Conservation (phyloP, 2,113 vertebrate genomes). For the Heterotilapia buettikoferi region DNA sequence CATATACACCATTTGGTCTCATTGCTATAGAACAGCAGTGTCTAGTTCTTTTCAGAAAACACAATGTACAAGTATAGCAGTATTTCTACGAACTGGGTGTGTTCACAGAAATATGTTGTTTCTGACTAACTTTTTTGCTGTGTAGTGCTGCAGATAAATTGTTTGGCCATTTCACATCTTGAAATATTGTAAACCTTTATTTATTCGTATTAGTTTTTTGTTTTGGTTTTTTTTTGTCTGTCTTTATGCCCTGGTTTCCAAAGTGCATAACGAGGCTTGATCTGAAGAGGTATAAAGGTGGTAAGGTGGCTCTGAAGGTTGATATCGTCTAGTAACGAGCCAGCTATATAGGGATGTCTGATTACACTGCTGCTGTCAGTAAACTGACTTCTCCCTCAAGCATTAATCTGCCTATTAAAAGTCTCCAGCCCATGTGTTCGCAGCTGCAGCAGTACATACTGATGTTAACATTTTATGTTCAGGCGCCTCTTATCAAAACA, state of each 20-base stretch:
- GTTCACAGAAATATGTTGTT: background rate
- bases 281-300: background rate
- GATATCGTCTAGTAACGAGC: background rate
- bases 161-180: background rate
- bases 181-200: background rate
- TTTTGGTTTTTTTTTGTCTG: background rate
- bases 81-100: background rate
- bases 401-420: constrained; percentile 2
- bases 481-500: background rate
- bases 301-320: background rate
- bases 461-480: background rate
- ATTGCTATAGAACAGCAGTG: background rate
- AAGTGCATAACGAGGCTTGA: background rate
- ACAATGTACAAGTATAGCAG: background rate
- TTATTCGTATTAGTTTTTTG: background rate
- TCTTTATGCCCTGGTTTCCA: background rate
- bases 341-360: background rate
- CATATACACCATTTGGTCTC: background rate
- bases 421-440: background rate
- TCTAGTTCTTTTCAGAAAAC: background rate
- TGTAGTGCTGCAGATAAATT: background rate
- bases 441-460: background rate
- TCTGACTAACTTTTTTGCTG: background rate
- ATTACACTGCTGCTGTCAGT: background rate
- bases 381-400: background rate